phyloP scores from a whole-genome alignment of 2,113 vertebrate genomes.

The Xyrauchen texanus region DNA sequence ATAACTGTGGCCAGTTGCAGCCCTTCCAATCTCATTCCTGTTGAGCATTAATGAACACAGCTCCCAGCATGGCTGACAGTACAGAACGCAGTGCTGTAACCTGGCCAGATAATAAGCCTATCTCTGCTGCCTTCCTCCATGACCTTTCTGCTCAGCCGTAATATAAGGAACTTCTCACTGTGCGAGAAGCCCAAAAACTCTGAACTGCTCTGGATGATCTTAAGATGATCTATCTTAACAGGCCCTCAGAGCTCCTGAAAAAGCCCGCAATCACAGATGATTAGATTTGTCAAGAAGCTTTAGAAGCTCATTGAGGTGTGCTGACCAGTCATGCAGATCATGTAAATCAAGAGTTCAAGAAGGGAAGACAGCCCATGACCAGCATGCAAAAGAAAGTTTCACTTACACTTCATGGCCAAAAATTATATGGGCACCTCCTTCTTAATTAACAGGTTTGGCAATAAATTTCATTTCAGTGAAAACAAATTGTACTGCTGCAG shows the following conservation, averaged over 20 bases:
- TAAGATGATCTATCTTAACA: slow-evolving; percentile 44
- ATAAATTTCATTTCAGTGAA: too few species aligned
- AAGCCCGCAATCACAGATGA: slow-evolving; percentile 20
- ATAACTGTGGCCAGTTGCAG: slow-evolving; percentile 17
- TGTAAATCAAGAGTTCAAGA: not conserved
- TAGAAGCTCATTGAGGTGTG: slow-evolving; percentile 15
- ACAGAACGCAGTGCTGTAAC: slow-evolving; percentile 20
- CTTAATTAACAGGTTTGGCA: too few species aligned
- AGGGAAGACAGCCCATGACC: too few species aligned
- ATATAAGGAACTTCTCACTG: slow-evolving; percentile 52
- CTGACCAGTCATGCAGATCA: slow-evolving; percentile 26
- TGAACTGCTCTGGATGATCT: slow-evolving; percentile 28
- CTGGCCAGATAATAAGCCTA: slow-evolving; percentile 51
- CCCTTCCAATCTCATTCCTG: slow-evolving; percentile 16
- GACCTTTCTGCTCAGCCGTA: slow-evolving; percentile 52
- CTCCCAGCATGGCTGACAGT: slow-evolving; percentile 21
- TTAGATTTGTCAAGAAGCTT: slow-evolving; percentile 29
- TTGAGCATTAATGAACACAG: slow-evolving; percentile 50
- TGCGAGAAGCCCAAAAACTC: slow-evolving; percentile 33
- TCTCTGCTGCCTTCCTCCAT: slow-evolving; percentile 47
- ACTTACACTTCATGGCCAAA: too few species aligned
- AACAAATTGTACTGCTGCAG: too few species aligned
- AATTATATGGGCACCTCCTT: too few species aligned
- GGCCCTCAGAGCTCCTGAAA: slow-evolving; percentile 27
- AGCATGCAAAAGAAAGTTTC: not conserved